Conservation (phyloP, 2,113 vertebrate species). For the Platichthys flesus region DNA sequence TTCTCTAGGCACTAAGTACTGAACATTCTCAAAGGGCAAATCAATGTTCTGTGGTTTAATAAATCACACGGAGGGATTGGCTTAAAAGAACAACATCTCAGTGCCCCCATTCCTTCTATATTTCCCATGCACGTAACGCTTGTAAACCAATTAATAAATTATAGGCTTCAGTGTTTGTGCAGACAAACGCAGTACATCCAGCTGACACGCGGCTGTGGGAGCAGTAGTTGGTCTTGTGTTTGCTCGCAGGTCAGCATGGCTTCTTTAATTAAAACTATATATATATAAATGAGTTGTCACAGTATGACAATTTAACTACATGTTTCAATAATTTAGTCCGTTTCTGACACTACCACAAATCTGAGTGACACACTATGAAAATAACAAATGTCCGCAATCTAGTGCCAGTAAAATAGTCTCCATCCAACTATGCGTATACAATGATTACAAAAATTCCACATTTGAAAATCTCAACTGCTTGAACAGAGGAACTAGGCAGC, state of each 20-base stretch:
- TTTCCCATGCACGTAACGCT: conserved; percentile 5
- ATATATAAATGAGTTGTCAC: not conserved
- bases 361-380: not conserved
- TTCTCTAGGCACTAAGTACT: conserved; percentile 38
- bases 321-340: not conserved
- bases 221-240: not conserved
- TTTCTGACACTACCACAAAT: not conserved
- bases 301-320: too few species aligned
- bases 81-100: conserved; percentile 25
- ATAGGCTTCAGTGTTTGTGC: conserved; percentile 7
- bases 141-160: conserved; percentile 21
- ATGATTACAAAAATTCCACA: too few species aligned
- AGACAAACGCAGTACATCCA: conserved; percentile 5
- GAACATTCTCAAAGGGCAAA: conserved; percentile 30
- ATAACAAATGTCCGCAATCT: not conserved
- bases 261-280: not conserved
- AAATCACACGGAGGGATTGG: conserved; percentile 25
- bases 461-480: too few species aligned
- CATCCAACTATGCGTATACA: too few species aligned
- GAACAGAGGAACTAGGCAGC: too few species aligned
- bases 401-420: too few species aligned
- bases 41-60: conserved; percentile 35
- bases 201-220: not conserved
- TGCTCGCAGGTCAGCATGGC: not conserved
- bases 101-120: not conserved